Evolutionary conservation across 2,797 vertebrate species (phyloP).

Genomic region (Argentina silus): DNA sequence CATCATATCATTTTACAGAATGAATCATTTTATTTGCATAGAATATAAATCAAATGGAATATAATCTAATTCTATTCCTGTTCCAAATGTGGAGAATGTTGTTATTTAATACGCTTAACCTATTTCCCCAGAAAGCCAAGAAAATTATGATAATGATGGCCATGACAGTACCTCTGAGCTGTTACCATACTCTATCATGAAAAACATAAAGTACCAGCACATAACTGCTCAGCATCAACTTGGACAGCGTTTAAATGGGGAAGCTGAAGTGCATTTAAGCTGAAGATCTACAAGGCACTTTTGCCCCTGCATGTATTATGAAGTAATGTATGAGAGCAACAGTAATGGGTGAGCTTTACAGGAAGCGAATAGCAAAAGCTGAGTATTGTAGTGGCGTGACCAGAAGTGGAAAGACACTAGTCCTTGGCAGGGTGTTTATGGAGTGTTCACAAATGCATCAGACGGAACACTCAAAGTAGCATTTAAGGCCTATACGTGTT

Average conservation of each 20-base stretch:
- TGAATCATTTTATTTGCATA: too few species aligned
- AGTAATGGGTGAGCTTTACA: not conserved
- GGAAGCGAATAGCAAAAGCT: slow-evolving; percentile 1
- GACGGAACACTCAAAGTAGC: slow-evolving; percentile 14
- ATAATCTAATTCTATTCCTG: too few species aligned
- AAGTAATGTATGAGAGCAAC: not conserved
- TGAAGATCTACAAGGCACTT: not conserved
- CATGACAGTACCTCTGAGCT: not conserved
- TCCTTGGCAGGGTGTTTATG: not conserved
- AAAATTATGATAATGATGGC: not conserved
- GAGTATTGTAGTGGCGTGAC: not conserved
- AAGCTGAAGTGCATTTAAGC: not conserved
- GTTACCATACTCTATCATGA: not conserved
- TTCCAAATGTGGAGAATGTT: too few species aligned
- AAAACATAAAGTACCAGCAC: not conserved
- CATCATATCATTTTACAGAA: too few species aligned
- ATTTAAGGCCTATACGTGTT: slow-evolving; percentile 12
- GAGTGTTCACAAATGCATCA: slow-evolving; percentile 16
- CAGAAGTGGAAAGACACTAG: not conserved
- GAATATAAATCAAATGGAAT: too few species aligned
- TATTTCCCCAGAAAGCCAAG: not conserved
- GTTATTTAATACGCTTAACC: not conserved
- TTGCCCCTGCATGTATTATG: not conserved
- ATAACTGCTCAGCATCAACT: not conserved
- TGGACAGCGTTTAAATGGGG: not conserved